phyloP scores from a whole-genome alignment of 2,113 vertebrate species.

The Terrapene triunguis region DNA sequence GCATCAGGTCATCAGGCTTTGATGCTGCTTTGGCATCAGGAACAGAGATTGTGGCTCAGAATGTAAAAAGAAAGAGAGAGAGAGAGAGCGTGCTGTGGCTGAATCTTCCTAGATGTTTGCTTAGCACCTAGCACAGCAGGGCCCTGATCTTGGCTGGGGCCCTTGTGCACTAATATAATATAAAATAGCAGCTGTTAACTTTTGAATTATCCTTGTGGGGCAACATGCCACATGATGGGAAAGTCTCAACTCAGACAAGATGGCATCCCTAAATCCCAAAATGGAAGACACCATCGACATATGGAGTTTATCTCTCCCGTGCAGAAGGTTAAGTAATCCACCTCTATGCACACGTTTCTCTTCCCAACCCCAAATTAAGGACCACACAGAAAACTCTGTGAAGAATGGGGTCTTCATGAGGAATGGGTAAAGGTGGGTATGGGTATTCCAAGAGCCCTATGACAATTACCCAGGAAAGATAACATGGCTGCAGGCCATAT shows the following conservation, averaged over 20 bases:
- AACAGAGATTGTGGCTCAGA: slow-evolving; percentile 8
- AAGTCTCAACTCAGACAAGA: neutral
- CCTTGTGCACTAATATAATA: neutral
- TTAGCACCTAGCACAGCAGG: neutral
- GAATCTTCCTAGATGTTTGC: neutral
- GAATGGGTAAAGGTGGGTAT: neutral
- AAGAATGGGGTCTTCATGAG: neutral
- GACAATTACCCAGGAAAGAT: neutral
- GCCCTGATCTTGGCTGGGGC: neutral
- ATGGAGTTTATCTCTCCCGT: no score
- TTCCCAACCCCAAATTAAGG: neutral
- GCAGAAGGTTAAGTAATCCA: neutral
- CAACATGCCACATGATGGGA: neutral
- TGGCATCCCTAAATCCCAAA: neutral
- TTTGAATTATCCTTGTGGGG: accelerated
- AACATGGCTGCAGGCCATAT: neutral
- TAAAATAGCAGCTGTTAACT: neutral
- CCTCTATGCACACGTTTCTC: neutral
- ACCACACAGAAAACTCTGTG: neutral
- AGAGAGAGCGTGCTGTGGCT: neutral
- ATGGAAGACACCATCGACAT: neutral
- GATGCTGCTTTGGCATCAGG: slow-evolving; percentile 21
- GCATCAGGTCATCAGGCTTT: slow-evolving; percentile 38
- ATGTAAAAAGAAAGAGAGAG: slow-evolving; percentile 1
- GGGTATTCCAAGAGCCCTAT: neutral